phyloP scores from a whole-genome alignment of 2,113 vertebrate species.

The Lichenostomus cassidix region DNA sequence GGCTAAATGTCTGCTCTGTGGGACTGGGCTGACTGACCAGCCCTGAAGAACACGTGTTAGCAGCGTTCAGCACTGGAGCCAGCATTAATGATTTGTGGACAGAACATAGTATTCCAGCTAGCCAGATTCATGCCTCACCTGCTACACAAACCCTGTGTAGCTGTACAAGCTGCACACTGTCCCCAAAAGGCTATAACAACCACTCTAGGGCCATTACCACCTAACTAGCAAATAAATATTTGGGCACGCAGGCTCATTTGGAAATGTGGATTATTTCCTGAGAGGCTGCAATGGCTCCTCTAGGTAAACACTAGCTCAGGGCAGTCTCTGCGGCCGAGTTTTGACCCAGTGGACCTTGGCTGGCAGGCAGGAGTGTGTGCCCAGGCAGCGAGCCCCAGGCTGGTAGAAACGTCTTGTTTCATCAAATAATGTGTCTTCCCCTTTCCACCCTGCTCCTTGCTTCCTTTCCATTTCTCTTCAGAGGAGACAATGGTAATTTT shows the following conservation, averaged over 20 bases:
- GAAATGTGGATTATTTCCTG: conserved; percentile 32
- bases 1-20: not conserved
- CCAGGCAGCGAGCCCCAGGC: not conserved
- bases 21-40: not conserved
- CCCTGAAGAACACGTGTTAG: not conserved
- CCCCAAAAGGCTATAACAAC: conserved; percentile 8
- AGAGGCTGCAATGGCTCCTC: not conserved
- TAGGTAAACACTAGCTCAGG: conserved; percentile 37
- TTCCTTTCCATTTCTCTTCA: not conserved
- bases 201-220: not conserved
- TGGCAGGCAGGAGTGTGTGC: conserved; percentile 13
- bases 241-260: not conserved
- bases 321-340: conserved; percentile 7
- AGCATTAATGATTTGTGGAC: conserved; percentile 36
- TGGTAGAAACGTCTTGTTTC: not conserved
- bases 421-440: not conserved
- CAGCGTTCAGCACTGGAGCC: not conserved
- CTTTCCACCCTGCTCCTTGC: not conserved
- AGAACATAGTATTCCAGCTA: not conserved
- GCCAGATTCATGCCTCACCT: conserved; percentile 21
- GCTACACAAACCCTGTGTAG: not conserved
- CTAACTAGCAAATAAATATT: conserved; percentile 56
- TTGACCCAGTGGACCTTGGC: conserved; percentile 53
- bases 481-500: not conserved
- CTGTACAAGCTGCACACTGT: not conserved